Evolutionary conservation across 2,888 invertebrate genomes (phyloP), one percentile per base, ranked within the genome.

Genomic region (Oasisia sp.): DNA sequence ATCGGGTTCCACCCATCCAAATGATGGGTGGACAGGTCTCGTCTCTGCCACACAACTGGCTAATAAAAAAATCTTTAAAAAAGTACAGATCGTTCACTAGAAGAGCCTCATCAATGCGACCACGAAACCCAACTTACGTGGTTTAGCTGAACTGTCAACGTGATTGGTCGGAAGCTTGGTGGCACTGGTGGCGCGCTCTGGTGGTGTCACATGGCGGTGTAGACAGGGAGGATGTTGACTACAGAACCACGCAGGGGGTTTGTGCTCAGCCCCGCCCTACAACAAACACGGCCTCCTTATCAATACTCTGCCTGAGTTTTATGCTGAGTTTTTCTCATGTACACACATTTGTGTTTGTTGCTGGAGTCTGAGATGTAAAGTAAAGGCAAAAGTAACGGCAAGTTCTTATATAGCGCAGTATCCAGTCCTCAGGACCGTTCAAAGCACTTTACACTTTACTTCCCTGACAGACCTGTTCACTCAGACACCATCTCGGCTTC

Each of bases 141-240:
- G 74, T 74, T 74, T 74, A 74, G 27, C 27, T 74, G 27, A 74
- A 74, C 27, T 74, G 74, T 74, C 74, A n/a, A 74, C n/a, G 74
- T 74, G 74, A 74, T 74, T 74, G 74, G 74, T 27, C n/a, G 74
- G 27, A 19, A 74, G n/a, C 74, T 74, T 74, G 7, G 3, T 19
- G n/a, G 74, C 74, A 74, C 74, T 19, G 74, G 19, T 74, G 74
- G 74, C 19, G 27, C 74, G 19, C 74, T 74, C 74, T 74, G 27
- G 74, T 92, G 92, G 90, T 58, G 90, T 92, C 58, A 92, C 90
- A n/a, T 92, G 92, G 14, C 91, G 92, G 91, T 92, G 92, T 9
- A 92, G 92, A 90, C 92, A 92, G n/a, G 92, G 92, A 38, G 92
- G 92, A 89, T 92, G 92, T 89, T 91, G 90, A 90, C 92, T 92